Conservation (phyloP, 2,113 vertebrate genomes). For the Pseudorasbora parva region DNA sequence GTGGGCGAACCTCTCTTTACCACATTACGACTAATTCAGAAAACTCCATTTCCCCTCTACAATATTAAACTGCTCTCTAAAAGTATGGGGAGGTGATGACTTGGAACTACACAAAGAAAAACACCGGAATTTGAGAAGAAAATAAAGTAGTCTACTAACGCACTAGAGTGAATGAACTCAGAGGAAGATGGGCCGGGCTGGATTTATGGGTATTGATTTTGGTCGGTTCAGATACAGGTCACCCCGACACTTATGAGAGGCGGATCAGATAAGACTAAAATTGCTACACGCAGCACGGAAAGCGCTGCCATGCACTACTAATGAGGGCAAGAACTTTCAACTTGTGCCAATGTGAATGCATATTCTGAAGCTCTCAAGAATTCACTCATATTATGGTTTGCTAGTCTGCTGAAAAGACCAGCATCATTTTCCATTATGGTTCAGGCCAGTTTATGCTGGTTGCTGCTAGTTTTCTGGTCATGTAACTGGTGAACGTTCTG, state of each 20-base stretch:
- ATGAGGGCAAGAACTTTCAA: constrained; percentile 19
- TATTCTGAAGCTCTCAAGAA: background rate
- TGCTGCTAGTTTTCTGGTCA: background rate
- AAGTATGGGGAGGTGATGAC: background rate
- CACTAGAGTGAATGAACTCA: constrained; percentile 12
- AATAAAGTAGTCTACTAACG: background rate
- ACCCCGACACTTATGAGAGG: constrained; percentile 44
- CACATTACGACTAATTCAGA: constrained; percentile 59
- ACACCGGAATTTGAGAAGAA: background rate
- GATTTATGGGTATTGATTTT: constrained; percentile 59
- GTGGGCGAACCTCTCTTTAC: constrained; percentile 53
- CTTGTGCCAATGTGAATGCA: background rate
- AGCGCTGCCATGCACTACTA: background rate
- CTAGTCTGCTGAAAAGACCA: background rate
- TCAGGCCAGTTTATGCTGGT: background rate
- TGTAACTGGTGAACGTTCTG: background rate
- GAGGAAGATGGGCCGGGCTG: constrained; percentile 28
- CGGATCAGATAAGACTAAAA: constrained; percentile 45
- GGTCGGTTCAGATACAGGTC: constrained; percentile 62
- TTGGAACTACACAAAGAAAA: constrained; percentile 4
- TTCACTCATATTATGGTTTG: background rate
- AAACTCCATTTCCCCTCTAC: constrained; percentile 38
- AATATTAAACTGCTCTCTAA: constrained; percentile 9
- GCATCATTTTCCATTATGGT: background rate
- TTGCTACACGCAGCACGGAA: background rate